Evolutionary conservation across 2,113 vertebrate genomes (phyloP), one percentile per base, ranked within the genome.

Genomic region (Jaculus jaculus): DNA sequence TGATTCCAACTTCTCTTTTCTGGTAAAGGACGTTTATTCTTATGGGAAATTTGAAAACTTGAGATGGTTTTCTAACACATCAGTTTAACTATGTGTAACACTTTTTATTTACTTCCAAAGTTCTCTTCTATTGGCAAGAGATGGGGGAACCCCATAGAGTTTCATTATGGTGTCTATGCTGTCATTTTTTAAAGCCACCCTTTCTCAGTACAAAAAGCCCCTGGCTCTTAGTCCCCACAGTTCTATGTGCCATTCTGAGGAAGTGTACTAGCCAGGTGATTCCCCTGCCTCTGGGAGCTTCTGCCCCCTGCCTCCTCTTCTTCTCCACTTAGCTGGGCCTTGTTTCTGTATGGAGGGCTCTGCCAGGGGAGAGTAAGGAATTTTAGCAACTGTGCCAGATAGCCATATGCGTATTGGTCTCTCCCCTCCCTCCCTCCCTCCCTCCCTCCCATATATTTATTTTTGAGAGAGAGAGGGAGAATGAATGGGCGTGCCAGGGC

Each of bases 331-430:
- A 32, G 63, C 7, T 15, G 0, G n/a, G 42, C 24, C 6, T 39
- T 34, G 1, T 37, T 51, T 26, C 11, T 9, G 2, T 24, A 0
- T 24, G 42, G 37, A 9, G 65, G 39, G 68, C 26, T 6, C 2
- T 11, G 8, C 21, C 28, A 4, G 28, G 61, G 28, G 17, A 1
- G 74, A n/a, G 11, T 23, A 1, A 0, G 7, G 17, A 39, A 12
- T 10, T 3, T 78, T n/a, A 51, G 37, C 11, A 34, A 1, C 39
- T 2, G 6, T 4, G 0, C 58, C 37, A 37, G 87, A 18, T 21
- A 7, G 39, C 72, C 5, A 0, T 1, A 0, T 37, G 32, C 32
- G 42, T n/a, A 37, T 80, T 34, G 4, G 7, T 16, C 20, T 47
- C 5, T 47, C 8, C 42, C 8, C 8, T 47, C 42, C 42, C 42